Base-by-base conservation (phyloP, 2,888 invertebrate genomes). In the Xestoiulus laeticollis region DNA sequence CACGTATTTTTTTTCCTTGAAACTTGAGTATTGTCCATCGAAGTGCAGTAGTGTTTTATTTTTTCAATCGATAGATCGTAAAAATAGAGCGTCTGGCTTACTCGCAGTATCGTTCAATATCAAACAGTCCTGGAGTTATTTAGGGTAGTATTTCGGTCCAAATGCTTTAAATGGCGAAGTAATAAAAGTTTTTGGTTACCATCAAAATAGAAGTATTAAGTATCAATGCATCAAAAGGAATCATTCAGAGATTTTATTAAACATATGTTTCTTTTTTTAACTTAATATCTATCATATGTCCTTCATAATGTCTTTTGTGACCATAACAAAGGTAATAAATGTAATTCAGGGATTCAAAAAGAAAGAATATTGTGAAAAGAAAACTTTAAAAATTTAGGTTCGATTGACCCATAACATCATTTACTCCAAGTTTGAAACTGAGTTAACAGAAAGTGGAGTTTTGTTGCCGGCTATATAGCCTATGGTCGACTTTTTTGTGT, bases 51-150 rank as follows among this genome's bases (percentile, higher is more conserved):
- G 59, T 22, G 59, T 68, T 68, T 68, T 68, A 68, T 68, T 68
- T 68, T 68, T 68, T 22, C 59, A 68, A 68, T 68, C 59, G 59
- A 68, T 68, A 68, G 59, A 26, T 68, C 59, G 59, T 26, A 68
- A 68, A 68, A 68, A 68, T 22, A 68, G 59, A 22, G 22, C 59
- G 59, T 68, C 59, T 68, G 59, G 59, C 59, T 68, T 68, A 22
- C 59, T 68, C 22, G 22, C 59, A 22, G 22, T 26, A 68, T 68
- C 22, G 59, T 68, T 68, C 59, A 0, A 68, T 68, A 68, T 68
- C 59, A 22, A 68, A 68, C 59, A 12, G 59, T 22, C 22, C 22
- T 12, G 59, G 22, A 22, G 59, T 22, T 68, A 68, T 68, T 68
- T 68, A 5, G 59, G 10, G 22, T 19, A 68, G 10, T 68, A 22